Percentiles rank a stretch among this genome's conserved stretches.
Evolutionary conservation across 2,113 vertebrate genomes (phyloP).

Genomic region (Pseudorhombus dupliciocellatus): DNA sequence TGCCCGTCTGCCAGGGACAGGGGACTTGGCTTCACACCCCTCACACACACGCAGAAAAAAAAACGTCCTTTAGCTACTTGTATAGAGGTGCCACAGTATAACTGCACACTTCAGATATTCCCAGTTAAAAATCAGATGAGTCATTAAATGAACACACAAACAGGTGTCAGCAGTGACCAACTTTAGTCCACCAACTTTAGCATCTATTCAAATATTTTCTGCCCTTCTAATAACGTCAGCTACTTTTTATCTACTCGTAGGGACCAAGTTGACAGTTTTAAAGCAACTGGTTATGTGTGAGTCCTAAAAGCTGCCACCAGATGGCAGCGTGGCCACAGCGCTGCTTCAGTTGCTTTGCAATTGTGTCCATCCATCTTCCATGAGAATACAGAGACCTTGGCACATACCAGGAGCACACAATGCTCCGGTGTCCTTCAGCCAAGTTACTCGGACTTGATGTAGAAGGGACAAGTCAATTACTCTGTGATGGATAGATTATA

Average conservation of each 20-base stretch:
- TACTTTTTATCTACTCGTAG: neutral
- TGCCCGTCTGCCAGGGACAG: slow-evolving; percentile 76
- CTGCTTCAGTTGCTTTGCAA: neutral
- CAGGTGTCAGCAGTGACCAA: neutral
- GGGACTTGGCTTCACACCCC: slow-evolving; percentile 67
- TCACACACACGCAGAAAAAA: slow-evolving; percentile 24
- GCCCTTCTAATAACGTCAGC: neutral
- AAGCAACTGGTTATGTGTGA: neutral
- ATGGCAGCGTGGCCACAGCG: slow-evolving; percentile 56
- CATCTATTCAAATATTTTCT: neutral
- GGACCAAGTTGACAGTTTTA: neutral
- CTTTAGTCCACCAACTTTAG: neutral
- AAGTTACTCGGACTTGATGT: slow-evolving; percentile 62
- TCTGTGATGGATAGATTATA: slow-evolving; percentile 67
- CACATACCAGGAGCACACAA: slow-evolving; percentile 26
- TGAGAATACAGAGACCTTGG: slow-evolving; percentile 51
- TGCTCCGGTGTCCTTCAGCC: slow-evolving; percentile 66
- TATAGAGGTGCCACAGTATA: slow-evolving; percentile 39
- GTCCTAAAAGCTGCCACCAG: slow-evolving; percentile 55
- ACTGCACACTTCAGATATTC: slow-evolving; percentile 11
- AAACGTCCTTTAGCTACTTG: slow-evolving; percentile 21
- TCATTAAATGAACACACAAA: neutral
- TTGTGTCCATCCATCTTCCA: slow-evolving; percentile 37
- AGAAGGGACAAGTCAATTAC: slow-evolving; percentile 69
- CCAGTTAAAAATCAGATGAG: slow-evolving; percentile 17